Base-by-base conservation (phyloP, 2,888 invertebrate genomes). In the Hipparchia semele region DNA sequence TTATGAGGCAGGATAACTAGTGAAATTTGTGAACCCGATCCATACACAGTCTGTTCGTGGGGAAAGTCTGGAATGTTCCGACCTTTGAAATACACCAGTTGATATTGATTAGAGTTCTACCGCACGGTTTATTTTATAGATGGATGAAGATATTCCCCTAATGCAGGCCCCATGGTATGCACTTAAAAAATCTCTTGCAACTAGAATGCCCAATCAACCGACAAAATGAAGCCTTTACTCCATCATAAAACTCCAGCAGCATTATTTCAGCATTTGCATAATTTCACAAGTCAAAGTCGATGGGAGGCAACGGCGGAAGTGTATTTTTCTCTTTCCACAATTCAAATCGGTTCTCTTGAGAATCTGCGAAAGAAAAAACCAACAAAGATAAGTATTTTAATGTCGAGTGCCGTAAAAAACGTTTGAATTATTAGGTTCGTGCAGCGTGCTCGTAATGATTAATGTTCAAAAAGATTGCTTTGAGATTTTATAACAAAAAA, bases 221-320 rank as follows among this genome's bases (percentile, higher is more conserved):
- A 58, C 8, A 58, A 58, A 65, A 53, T 33, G 13, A 2, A 9
- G 7, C 8, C 13, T 58, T 13, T 58, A 23, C 33, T 8, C 56
- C 39, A 45, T 66, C 39, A 23, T 9, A 58, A 67, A 67, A 67
- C 59, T 68, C 33, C 12, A 49, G 33, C 12, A 7, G 56, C 53
- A 69, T 61, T 53, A 69, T 60, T 45, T 69, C 60, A 53, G 53
- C n/a, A 60, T 61, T 70, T 66, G n/a, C 68, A 66, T 71, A 71
- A 51, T 65, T 71, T 65, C 69, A 70, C 13, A 69, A 79, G 65
- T 87, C 86, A 67, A 90, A 90, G 77, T 89, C 89, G 5, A 88
- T 83, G 5, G 89, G 89, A 3, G 89, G 89, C 54, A 87, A 72
- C 0, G 87, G 86, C 1, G 89, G 89, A 1, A 86, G 85, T 6